Base-by-base conservation (phyloP, 2,888 invertebrate genomes). In the Ormyrus rosae region DNA sequence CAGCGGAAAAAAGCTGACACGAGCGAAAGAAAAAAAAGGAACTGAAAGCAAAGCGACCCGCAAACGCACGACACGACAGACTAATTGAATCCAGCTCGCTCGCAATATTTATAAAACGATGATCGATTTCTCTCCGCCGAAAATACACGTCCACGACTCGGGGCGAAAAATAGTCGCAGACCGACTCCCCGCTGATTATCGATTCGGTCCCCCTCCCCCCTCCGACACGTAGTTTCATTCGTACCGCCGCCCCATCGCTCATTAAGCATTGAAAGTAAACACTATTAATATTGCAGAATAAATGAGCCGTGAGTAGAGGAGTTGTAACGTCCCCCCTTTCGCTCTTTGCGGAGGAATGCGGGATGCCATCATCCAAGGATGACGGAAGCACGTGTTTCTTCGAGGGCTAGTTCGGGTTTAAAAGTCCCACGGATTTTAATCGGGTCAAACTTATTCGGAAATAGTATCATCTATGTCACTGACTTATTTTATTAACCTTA, bases 21-120 rank as follows among this genome's bases (percentile, higher is more conserved):
- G 19, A 19, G 2, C 19, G 19, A 19, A 1, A 19, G 1, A 19
- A 19, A 19, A 19, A 19, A 19, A 19, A 1, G 19, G 19, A 19
- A 19, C 19, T 19, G 19, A 19, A 19, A 19, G 1, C 19, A 19
- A 19, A 19, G 19, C 19, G 19, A 19, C 19, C 19, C 19, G 19
- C 19, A 19, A 19, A 19, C 19, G 19, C 19, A 19, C 19, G 19
- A 19, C 19, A 19, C 19, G 19, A 19, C 19, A 19, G 19, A 19
- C 19, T 19, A 19, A 19, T 19, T 19, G 19, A 19, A 19, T 19
- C 19, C 19, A 19, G 19, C 19, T 19, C 64, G 58, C 34, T n/a
- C 60, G 58, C 55, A 73, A 67, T 78, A 74, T 78, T 77, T 78
- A 81, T 73, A 78, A 81, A 81, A 70, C 61, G 60, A 77, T 65